phyloP scores from a whole-genome alignment of 1,140 invertebrate species.

The Drosophila watanabei region DNA sequence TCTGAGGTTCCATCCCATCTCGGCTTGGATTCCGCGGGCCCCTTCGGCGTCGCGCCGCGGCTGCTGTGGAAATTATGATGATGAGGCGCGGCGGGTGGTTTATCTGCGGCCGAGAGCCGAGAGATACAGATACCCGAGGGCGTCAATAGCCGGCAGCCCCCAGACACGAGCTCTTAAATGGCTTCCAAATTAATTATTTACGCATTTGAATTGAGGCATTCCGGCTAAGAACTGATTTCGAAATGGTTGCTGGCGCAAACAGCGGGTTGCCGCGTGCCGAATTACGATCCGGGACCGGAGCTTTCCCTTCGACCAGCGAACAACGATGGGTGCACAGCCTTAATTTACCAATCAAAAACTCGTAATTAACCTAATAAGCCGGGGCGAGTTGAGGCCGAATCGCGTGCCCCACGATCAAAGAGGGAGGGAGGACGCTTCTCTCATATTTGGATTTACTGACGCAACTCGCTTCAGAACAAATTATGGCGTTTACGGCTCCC shows the following conservation, averaged over 20 bases:
- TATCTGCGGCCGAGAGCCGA: constrained; percentile 50
- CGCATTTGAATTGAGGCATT: constrained; percentile 79
- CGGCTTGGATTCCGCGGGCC: constrained; percentile 17
- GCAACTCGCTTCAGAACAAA: constrained; percentile 73
- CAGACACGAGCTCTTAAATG: constrained; percentile 64
- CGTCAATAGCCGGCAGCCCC: constrained; percentile 46
- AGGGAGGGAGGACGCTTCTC: constrained; percentile 28
- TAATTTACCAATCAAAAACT: constrained; percentile 83
- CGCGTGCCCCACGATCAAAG: constrained; percentile 61
- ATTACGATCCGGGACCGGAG: constrained; percentile 49
- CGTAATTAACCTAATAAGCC: constrained; percentile 83
- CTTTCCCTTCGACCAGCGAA: constrained; percentile 35
- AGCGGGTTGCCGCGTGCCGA: constrained; percentile 62
- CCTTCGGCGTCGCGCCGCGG: constrained; percentile 5
- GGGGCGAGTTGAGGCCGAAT: constrained; percentile 54
- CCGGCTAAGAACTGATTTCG: constrained; percentile 78
- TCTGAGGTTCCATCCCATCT: constrained; percentile 29
- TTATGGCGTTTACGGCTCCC: constrained; percentile 59
- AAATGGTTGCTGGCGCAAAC: constrained; percentile 62
- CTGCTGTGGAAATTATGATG: constrained; percentile 65
- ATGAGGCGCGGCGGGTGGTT: constrained; percentile 74
- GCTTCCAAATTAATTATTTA: constrained; percentile 82
- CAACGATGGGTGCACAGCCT: constrained; percentile 47
- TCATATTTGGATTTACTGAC: constrained; percentile 79
- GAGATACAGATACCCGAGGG: constrained; percentile 32